These are phyloP conservation scores for Caenorhabditis sinica DNA, from an alignment of 2,888 invertebrate genomes.

Conservation along the genomic window DNA sequence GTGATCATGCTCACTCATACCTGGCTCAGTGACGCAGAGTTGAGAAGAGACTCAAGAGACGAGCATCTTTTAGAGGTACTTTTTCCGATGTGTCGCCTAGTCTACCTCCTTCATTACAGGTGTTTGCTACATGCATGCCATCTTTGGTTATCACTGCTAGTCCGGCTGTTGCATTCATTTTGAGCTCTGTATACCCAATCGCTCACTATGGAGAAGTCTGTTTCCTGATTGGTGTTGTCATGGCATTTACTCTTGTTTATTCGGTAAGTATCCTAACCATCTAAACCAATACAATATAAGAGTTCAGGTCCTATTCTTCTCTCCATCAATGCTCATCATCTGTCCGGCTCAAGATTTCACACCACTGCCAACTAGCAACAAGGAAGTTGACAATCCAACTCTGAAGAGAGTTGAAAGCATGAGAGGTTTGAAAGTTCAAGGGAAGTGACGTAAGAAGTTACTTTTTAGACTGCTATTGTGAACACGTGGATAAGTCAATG, in stretches of 20 bases:
- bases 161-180: slow-evolving; percentile 63
- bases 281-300: neutral
- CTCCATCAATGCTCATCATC: slow-evolving; percentile 54
- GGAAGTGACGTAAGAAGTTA: neutral
- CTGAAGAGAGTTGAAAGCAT: slow-evolving; percentile 29
- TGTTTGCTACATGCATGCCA: slow-evolving; percentile 69
- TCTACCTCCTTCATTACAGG: slow-evolving; percentile 18
- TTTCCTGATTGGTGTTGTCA: slow-evolving; percentile 62
- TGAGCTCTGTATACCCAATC: slow-evolving; percentile 62
- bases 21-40: slow-evolving; percentile 63
- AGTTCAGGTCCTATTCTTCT: slow-evolving; percentile 68
- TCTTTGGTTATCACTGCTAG: slow-evolving; percentile 63
- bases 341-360: slow-evolving; percentile 48
- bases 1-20: slow-evolving; percentile 64
- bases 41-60: slow-evolving; percentile 50
- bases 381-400: slow-evolving; percentile 11
- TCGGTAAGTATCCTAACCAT: slow-evolving; percentile 47
- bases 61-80: slow-evolving; percentile 59
- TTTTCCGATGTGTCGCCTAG: neutral
- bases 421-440: slow-evolving; percentile 15
- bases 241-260: slow-evolving; percentile 58
- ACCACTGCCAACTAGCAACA: slow-evolving; percentile 38
- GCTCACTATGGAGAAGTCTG: slow-evolving; percentile 68
- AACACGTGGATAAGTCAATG: slow-evolving; percentile 24
- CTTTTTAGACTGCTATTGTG: slow-evolving; percentile 38